Conservation (phyloP, 1,140 invertebrate genomes). For the Drosophila navojoa region DNA sequence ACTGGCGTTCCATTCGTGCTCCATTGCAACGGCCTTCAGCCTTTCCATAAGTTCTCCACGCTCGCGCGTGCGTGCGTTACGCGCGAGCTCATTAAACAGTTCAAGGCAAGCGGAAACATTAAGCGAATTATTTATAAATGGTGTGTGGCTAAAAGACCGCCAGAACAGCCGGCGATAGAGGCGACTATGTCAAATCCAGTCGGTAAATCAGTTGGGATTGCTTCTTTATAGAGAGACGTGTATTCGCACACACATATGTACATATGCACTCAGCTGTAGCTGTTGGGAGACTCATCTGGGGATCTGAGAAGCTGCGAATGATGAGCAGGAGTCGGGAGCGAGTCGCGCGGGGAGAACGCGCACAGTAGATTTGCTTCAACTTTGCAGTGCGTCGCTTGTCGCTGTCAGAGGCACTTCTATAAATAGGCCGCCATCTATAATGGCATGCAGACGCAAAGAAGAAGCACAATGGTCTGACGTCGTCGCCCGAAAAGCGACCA, state of each 20-base stretch:
- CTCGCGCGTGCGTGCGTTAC: constrained; percentile 21
- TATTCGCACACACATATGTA: too few species aligned
- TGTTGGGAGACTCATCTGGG: neutral
- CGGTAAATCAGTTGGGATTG: constrained; percentile 47
- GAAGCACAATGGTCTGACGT: constrained; percentile 71
- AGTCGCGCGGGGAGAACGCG: neutral
- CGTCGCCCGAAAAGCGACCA: constrained; percentile 25
- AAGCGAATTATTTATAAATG: constrained; percentile 70
- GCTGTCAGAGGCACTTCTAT: constrained; percentile 58
- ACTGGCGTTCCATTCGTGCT: neutral
- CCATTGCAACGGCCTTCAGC: neutral
- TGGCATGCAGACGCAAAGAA: constrained; percentile 79
- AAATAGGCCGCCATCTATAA: constrained; percentile 76
- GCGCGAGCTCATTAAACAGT: constrained; percentile 72
- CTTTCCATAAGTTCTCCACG: constrained; percentile 1
- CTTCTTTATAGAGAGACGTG: constrained; percentile 9
- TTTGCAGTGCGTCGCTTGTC: constrained; percentile 51
- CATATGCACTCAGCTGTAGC: neutral
- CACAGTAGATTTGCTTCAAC: constrained; percentile 29
- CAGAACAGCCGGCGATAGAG: constrained; percentile 15
- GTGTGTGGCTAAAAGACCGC: constrained; percentile 39
- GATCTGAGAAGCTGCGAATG: neutral
- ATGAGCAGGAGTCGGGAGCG: neutral
- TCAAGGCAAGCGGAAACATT: constrained; percentile 80
- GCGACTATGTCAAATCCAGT: constrained; percentile 22